These are phyloP conservation scores for Melanogrammus aeglefinus DNA, from an alignment of 2,797 vertebrate species.

Conservation along the genomic window DNA sequence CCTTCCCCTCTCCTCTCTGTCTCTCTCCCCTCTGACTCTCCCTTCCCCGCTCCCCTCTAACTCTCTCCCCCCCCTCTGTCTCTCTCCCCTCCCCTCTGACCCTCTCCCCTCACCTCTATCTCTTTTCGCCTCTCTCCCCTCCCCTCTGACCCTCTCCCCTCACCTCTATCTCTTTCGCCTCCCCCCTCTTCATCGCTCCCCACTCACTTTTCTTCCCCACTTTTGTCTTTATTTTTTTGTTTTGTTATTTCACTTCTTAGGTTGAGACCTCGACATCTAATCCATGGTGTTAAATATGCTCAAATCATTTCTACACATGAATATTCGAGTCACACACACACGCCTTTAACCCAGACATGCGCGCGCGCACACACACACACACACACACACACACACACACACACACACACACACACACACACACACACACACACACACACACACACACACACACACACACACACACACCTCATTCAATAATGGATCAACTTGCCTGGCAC, in stretches of 20 bases:
- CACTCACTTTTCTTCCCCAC: slow-evolving; percentile 5
- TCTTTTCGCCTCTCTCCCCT: neutral
- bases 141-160: neutral
- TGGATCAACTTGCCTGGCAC: neutral
- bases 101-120: slow-evolving; percentile 16
- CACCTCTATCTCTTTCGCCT: slow-evolving; percentile 11
- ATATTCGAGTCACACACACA: neutral
- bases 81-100: slow-evolving; percentile 1
- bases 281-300: neutral
- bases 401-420: neutral
- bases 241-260: slow-evolving; percentile 34
- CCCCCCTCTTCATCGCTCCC: slow-evolving; percentile 19
- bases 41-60: no score
- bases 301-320: neutral
- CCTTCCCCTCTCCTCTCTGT: slow-evolving; percentile 23
- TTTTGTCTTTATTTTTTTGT: slow-evolving; percentile 27
- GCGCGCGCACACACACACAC: neutral
- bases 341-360: neutral
- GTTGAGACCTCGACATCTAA: slow-evolving; percentile 41
- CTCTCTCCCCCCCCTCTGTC: slow-evolving; percentile 12
- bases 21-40: neutral
- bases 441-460: neutral
- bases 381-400: neutral
- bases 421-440: neutral
- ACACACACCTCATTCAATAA: neutral